These are phyloP conservation scores for Apostichopus californicus DNA, from an alignment of 35 echinoderm and acorn worm genomes.

Conservation along the genomic window DNA sequence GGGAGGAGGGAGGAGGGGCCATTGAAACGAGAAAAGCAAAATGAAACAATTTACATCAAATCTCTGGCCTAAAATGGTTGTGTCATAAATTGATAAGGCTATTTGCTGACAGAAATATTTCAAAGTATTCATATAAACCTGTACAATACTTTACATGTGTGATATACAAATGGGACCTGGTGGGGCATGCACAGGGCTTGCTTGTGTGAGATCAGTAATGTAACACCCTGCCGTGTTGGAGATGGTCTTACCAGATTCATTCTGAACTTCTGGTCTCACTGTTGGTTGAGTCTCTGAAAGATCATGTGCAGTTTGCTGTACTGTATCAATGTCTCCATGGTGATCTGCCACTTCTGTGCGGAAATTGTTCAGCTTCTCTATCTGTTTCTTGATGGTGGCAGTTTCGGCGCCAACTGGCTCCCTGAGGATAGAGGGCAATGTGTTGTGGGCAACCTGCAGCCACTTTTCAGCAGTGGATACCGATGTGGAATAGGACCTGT, in stretches of 20 bases:
- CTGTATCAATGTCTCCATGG: conserved; percentile 76
- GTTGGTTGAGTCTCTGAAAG: conserved; percentile 23
- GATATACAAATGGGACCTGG: no score
- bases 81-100: no score
- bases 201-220: no score
- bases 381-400: conserved; percentile 76
- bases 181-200: no score
- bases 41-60: no score
- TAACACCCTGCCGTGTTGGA: no score
- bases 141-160: no score
- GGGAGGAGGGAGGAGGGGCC: no score
- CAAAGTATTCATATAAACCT: no score
- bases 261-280: conserved; percentile 11
- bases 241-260: conserved; percentile 30
- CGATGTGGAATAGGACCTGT: conserved; percentile 60
- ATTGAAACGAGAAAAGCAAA: no score
- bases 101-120: no score
- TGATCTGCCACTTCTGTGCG: conserved; percentile 72
- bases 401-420: conserved; percentile 87
- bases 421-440: conserved; percentile 53
- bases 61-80: no score
- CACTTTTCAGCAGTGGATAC: conserved; percentile 71
- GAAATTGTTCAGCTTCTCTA: conserved; percentile 85
- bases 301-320: conserved; percentile 69
- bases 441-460: conserved; percentile 64